Base-by-base conservation (phyloP, 2,888 invertebrate species). In the Anthophora plumipes region DNA sequence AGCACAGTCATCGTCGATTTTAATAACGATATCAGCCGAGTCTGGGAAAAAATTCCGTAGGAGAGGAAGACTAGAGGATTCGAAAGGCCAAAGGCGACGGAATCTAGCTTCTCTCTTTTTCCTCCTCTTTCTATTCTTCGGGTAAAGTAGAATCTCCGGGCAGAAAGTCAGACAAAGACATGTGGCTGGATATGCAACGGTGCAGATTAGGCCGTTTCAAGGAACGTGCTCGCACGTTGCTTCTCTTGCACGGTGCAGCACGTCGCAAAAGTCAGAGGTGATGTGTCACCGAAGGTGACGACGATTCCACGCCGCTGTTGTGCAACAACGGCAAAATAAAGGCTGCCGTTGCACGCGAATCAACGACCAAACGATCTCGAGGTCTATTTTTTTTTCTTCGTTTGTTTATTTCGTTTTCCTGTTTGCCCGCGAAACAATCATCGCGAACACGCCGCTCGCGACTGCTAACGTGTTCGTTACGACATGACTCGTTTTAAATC, bases 231-330 rank as follows among this genome's bases (percentile, higher is more conserved):
- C 59, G 50, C 43, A 71, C 84, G 85, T 70, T 67, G 85, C 78
- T 76, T 71, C 82, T 79, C 37, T 71, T 70, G 81, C 77, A 61
- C 76, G 76, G 73, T 63, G 72, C 81, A 69, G 82, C 81, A 82
- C 84, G 89, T 84, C 86, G 85, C 86, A 82, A 88, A 88, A 90
- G 91, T 90, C 91, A 91, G 85, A 91, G 91, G 90, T 90, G 88
- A 89, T 84, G 89, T 91, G 89, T 89, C 89, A 89, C 87, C 82
- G 81, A 85, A 88, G 89, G 89, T 88, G 89, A 86, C 87, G 88
- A 90, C 86, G 82, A 83, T 74, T 87, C 84, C 80, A 74, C 77
- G 76, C 48, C 67, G 69, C 22, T 59, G 84, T 90, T 90, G 88
- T 85, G 89, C 88, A 89, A 89, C 86, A 73, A 75, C 73, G 61